Conservation (phyloP, 2,888 invertebrate genomes). For the Drosophila borealis region DNA sequence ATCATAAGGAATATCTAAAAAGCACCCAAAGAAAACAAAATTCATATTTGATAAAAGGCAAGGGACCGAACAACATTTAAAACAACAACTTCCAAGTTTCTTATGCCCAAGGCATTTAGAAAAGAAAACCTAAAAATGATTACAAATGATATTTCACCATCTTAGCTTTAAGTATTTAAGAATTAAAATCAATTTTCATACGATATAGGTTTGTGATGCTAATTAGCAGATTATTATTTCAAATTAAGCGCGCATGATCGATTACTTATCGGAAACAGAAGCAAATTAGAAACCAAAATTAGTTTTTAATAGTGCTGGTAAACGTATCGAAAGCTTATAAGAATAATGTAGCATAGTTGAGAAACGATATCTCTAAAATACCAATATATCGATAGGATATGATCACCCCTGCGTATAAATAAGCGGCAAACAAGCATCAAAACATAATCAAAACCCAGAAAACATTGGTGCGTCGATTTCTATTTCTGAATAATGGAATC, state of each 20-base stretch:
- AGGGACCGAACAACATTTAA: slow-evolving; percentile 15
- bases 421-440: slow-evolving; percentile 53
- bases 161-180: slow-evolving; percentile 15
- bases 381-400: slow-evolving; percentile 20
- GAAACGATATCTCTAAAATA: background rate
- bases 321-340: background rate
- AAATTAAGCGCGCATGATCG: slow-evolving; percentile 6
- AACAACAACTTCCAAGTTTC: slow-evolving; percentile 12
- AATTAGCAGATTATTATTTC: slow-evolving; percentile 2
- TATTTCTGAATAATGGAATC: slow-evolving; percentile 48
- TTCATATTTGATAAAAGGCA: slow-evolving; percentile 50
- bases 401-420: slow-evolving; percentile 18
- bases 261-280: slow-evolving; percentile 1
- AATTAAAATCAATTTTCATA: no score
- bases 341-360: background rate
- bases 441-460: slow-evolving; percentile 22
- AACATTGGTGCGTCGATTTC: background rate
- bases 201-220: no score
- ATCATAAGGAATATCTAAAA: slow-evolving; percentile 48
- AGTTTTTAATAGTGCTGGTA: background rate
- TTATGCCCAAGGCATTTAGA: slow-evolving; percentile 6
- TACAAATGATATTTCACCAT: slow-evolving; percentile 5
- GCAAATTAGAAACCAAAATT: background rate
- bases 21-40: slow-evolving; percentile 35
- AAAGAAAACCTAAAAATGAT: slow-evolving; percentile 27